Base-by-base conservation (phyloP, 2,113 vertebrate species). In the Hippopotamus amphibius region DNA sequence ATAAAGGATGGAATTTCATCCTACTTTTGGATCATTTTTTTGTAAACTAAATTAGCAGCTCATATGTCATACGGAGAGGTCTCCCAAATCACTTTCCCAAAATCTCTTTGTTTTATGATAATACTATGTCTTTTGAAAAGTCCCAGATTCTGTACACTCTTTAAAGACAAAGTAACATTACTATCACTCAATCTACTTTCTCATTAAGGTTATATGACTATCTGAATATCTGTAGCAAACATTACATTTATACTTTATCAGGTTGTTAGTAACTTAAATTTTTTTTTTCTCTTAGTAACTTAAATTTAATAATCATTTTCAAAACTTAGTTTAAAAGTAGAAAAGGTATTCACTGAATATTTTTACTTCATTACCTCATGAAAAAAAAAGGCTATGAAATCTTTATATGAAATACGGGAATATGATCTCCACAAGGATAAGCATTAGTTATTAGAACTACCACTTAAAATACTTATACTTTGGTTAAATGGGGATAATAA, bases 241-340 rank as follows among this genome's bases (percentile, higher is more conserved):
- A 37, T 17, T 91, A 95, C 77, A 90, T 68, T 68, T 92, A 90
- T 37, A 88, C 41, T 95, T 97, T 86, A 80, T 57, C 48, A 86
- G 14, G 14, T 80, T 19, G 17, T n/a, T 50, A 33, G 28, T 30
- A 28, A n/a, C 77, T 65, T 88, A 77, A 74, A 79, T 41, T 48
- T 95, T 37, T 37, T 37, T 37, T 37, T 37, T 37, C 37, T 37
- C 19, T n/a, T 50, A 33, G 28, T 30, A 28, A n/a, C 77, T 65
- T 88, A 77, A 74, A 79, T 41, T 48, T 95, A 21, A 96, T n/a
- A 92, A 72, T 41, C 26, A 85, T 66, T 88, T 66, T 76, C 16
- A 93, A 95, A 83, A 82, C 66, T 59, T 80, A 82, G 11, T 6
- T 74, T 26, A 81, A 94, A 92, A 68, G 11, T 57, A 95, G 14